Evolutionary conservation across 2,888 invertebrate species (phyloP).

Genomic region (Labia minor): DNA sequence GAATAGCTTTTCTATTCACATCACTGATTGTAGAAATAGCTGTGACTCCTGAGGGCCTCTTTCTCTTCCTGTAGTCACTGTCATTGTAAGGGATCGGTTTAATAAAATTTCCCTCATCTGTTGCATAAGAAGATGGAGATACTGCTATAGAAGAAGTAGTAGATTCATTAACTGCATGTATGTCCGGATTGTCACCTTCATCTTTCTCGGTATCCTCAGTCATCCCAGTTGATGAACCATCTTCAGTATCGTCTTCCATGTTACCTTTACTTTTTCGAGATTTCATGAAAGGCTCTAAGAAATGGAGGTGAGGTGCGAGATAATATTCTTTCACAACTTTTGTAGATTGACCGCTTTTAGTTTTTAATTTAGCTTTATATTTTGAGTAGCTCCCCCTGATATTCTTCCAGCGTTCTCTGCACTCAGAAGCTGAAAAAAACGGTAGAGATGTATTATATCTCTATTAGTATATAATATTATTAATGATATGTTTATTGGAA

Average conservation of each 20-base stretch:
- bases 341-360: background rate
- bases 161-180: too few relatives aligned
- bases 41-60: too few relatives aligned
- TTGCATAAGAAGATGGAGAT: background rate
- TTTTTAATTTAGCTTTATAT: background rate
- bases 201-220: too few relatives aligned
- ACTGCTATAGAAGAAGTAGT: background rate
- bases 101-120: too few relatives aligned
- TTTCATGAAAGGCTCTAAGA: background rate
- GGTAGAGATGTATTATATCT: background rate
- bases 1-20: background rate
- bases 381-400: constrained; percentile 5
- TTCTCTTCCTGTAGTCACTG: too few relatives aligned
- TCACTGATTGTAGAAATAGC: too few relatives aligned
- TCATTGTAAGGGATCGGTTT: too few relatives aligned
- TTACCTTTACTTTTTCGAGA: background rate
- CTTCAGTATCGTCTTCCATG: too few relatives aligned
- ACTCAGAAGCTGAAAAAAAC: constrained; percentile 14
- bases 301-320: too few relatives aligned
- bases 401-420: constrained; percentile 15
- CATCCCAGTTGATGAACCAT: too few relatives aligned
- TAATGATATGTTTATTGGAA: background rate
- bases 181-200: too few relatives aligned
- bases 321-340: constrained; percentile 2
- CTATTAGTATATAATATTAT: background rate